Conservation (phyloP, 2,888 invertebrate genomes). For the Tipula helvola region DNA sequence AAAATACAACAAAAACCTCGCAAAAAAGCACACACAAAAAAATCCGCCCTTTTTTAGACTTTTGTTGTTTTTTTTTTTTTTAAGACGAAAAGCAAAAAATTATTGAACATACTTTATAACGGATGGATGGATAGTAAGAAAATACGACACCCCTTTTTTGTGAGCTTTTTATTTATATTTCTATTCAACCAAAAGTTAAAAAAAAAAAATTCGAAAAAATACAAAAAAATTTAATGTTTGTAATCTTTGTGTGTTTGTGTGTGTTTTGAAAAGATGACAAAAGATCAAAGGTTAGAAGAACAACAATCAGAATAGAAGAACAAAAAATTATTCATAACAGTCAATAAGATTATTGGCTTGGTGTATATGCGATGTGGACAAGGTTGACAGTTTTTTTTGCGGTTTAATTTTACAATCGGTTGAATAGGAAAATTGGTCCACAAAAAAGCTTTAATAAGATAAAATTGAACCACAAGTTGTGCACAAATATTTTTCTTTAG, state of each 20-base stretch:
- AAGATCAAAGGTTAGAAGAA: not conserved
- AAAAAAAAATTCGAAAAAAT: not conserved
- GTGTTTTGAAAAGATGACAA: not conserved
- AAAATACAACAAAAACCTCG: not conserved
- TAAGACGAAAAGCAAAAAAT: not conserved
- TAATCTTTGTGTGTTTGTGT: not conserved
- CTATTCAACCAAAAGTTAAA: not conserved
- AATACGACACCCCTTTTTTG: not conserved
- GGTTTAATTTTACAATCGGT: not conserved
- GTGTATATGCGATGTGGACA: not conserved
- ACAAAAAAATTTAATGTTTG: not conserved
- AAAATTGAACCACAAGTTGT: too few relatives aligned
- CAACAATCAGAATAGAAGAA: not conserved
- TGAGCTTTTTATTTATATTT: not conserved
- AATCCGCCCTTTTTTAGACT: not conserved
- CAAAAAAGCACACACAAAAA: not conserved
- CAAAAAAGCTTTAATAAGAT: too few relatives aligned
- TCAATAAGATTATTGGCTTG: not conserved
- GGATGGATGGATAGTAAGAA: constrained; percentile 4
- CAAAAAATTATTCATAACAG: not conserved
- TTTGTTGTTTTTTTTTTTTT: not conserved
- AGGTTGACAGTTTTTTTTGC: not conserved
- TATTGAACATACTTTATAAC: constrained; percentile 4
- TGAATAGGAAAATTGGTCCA: not conserved
- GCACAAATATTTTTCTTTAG: too few relatives aligned